phyloP scores from a whole-genome alignment of 2,113 vertebrate genomes.

The Nycticryphes semicollaris region DNA sequence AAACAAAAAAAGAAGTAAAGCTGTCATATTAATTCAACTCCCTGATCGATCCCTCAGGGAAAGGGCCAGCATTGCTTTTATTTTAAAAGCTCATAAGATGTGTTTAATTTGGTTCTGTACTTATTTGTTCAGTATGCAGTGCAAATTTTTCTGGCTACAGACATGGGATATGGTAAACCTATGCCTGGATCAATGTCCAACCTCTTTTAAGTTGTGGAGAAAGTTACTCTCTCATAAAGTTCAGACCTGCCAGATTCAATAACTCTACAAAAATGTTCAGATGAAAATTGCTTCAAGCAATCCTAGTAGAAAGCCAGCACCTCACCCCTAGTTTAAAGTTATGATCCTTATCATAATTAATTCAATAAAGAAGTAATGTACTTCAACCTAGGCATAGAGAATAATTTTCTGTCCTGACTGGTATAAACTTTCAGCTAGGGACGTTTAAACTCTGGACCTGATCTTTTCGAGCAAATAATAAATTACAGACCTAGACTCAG shows the following conservation, averaged over 20 bases:
- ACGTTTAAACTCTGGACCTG: slow-evolving; percentile 87
- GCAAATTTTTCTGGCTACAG: slow-evolving; percentile 94
- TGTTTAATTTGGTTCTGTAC: slow-evolving; percentile 76
- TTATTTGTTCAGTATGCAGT: slow-evolving; percentile 97
- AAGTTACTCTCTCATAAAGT: slow-evolving; percentile 95
- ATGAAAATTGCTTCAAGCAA: slow-evolving; percentile 96
- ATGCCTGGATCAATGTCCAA: slow-evolving; percentile 92
- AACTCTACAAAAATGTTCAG: slow-evolving; percentile 88
- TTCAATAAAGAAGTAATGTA: slow-evolving; percentile 99
- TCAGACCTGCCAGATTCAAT: slow-evolving; percentile 99
- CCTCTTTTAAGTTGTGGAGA: slow-evolving; percentile 93
- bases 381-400: slow-evolving; percentile 92
- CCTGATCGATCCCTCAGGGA: slow-evolving; percentile 43
- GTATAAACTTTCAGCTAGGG: slow-evolving; percentile 91
- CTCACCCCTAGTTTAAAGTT: slow-evolving; percentile 99
- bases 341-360: slow-evolving; percentile 99
- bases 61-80: slow-evolving; percentile 73
- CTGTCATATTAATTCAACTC: slow-evolving; percentile 65
- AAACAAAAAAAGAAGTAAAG: slow-evolving; percentile 12
- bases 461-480: slow-evolving; percentile 87
- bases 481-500: slow-evolving; percentile 86
- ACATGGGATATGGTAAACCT: slow-evolving; percentile 85
- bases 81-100: slow-evolving; percentile 68
- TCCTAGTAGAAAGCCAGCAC: slow-evolving; percentile 87
- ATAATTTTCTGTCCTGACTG: slow-evolving; percentile 86